phyloP scores from a whole-genome alignment of 2,888 invertebrate species.

The Tachina lurida region DNA sequence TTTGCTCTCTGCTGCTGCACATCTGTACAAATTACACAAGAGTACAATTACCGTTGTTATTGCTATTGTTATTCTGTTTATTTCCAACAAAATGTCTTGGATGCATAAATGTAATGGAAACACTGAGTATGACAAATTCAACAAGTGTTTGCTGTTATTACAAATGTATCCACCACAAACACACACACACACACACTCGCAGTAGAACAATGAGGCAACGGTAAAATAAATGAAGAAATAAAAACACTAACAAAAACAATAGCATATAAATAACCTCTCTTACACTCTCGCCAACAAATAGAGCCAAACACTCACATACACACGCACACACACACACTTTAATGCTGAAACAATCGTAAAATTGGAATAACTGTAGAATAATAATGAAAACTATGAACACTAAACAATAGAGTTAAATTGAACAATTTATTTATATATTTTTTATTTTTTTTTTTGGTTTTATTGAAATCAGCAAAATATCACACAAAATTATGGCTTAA shows the following conservation, averaged over 20 bases:
- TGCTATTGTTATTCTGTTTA: constrained; percentile 11
- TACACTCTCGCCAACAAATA: neutral
- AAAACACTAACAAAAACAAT: neutral
- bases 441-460: neutral
- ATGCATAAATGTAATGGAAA: constrained; percentile 20
- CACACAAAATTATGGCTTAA: constrained; percentile 11
- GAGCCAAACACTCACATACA: neutral
- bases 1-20: neutral
- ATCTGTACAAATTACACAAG: neutral
- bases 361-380: neutral
- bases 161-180: neutral
- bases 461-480: neutral
- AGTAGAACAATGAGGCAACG: neutral
- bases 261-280: neutral
- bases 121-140: constrained; percentile 60
- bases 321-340: neutral
- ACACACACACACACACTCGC: neutral
- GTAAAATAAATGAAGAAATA: neutral
- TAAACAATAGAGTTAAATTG: constrained; percentile 22
- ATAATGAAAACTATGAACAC: constrained; percentile 7
- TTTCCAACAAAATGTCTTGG: constrained; percentile 5
- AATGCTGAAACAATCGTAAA: neutral
- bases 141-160: constrained; percentile 67
- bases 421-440: constrained; percentile 19
- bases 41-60: neutral